Evolutionary conservation across 2,113 vertebrate species (phyloP), one percentile per base, ranked within the genome.

Genomic region (Gadus macrocephalus): DNA sequence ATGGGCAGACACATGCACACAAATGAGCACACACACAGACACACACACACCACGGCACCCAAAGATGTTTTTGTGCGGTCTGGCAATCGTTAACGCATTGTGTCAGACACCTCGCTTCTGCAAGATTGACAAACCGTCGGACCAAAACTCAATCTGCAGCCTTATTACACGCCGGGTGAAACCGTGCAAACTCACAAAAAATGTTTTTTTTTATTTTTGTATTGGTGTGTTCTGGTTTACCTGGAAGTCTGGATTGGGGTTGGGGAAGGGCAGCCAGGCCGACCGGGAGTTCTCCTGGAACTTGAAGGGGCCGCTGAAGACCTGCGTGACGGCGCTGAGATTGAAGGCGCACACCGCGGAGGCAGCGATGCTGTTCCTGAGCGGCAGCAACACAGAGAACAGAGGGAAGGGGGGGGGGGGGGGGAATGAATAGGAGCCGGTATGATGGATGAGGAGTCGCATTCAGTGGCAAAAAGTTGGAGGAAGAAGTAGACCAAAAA

Each of bases 301-400:
- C 88, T 98, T 98, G 90, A 99, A 99, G 69, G 96, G 96, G 66
- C 97, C 97, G 0, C 90, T 93, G 88, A 99, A 99, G 71, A 94
- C 92, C 79, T 96, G 96, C 1, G 93, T 90, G 83, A 99, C 89
- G 83, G 96, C 94, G 4, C 94, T 98, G 86, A 99, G 90, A 83
- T 99, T 99, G 92, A 98, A 99, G 89, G 94, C 92, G 70, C 97
- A 99, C 82, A 99, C 96, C 17, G 97, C 96, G 0, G 96, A 98
- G 0, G 96, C 96, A 0, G 96, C 95, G 60, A 98, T 95, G 85
- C 97, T 98, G 90, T 98, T 98, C 85, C 97, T 99, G 89, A 2
- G 83, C 74, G 81, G 78, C 19, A 72, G 53, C 64, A 60, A 77
- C 1, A 64, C 14, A 19, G 7, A 72, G 70, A 3, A 19, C 61